A percentile compares a stretch with the other conserved stretches of the same genome.
Conservation (phyloP, 2,888 invertebrate species). For the Drosophila austrosaltans region DNA sequence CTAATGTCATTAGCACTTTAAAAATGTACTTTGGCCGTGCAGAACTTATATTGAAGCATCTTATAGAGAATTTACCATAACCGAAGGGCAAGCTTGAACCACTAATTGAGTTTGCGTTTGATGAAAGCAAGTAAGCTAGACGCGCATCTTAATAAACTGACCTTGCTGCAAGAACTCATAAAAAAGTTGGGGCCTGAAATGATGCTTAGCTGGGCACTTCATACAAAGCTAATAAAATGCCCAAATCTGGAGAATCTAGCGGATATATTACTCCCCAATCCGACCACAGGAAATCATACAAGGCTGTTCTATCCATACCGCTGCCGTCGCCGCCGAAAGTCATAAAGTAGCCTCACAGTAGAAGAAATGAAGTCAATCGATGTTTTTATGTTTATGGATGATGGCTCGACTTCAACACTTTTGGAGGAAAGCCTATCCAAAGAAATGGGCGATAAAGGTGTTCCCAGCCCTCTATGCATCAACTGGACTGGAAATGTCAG, state of each 20-base stretch:
- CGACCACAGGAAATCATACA: too few species aligned
- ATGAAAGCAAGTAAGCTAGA: background rate
- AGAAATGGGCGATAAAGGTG: background rate
- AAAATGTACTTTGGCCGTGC: background rate
- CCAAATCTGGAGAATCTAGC: background rate
- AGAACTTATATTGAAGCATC: background rate
- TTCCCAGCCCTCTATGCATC: background rate
- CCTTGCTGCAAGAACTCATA: slow-evolving; percentile 3
- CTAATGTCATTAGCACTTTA: too few species aligned
- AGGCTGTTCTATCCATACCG: too few species aligned
- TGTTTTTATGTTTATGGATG: too few species aligned
- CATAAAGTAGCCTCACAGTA: too few species aligned
- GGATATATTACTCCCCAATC: too few species aligned
- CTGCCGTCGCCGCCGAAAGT: too few species aligned
- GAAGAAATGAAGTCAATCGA: too few species aligned
- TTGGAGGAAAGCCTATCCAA: too few species aligned
- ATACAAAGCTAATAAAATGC: background rate
- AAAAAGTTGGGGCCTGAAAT: background rate
- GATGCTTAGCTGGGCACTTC: background rate
- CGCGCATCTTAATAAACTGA: slow-evolving; percentile 8
- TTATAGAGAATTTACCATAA: too few species aligned
- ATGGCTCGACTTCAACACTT: too few species aligned
- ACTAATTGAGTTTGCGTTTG: slow-evolving; percentile 5
- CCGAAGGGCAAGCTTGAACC: background rate
- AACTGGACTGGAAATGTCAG: background rate